Evolutionary conservation across 1,140 invertebrate species (phyloP), one percentile per base, ranked within the genome.

Genomic region (Arion vulgaris): DNA sequence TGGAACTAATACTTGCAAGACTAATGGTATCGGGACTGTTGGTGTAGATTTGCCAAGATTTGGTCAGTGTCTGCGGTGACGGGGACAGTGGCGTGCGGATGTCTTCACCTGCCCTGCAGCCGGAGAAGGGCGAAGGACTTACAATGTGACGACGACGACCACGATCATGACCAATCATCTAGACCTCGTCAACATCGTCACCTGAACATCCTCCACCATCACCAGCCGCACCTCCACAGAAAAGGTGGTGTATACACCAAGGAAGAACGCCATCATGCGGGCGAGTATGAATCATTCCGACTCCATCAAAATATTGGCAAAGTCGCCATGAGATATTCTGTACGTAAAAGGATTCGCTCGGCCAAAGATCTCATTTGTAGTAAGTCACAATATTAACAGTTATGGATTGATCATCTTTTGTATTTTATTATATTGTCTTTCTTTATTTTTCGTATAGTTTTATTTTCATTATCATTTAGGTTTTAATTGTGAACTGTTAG

Each of bases 171-270:
- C 28, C 39, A 39, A 7, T 7, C 71, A 41, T 26, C 71, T 15
- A 72, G 23, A 72, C 76, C 36, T 1, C 76, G 34, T 23, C 57
- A 26, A 0, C 76, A 79, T 2, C 76, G 39, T 41, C 76, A 68
- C 23, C 76, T 39, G 34, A 41, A 68, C 36, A 41, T 53, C 9
- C 26, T 39, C 75, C 72, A 77, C 28, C 45, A 75, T 34, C 73
- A 75, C 13, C 62, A 38, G n/a, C 76, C 66, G 62, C 76, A 36
- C 5, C 76, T 78, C 41, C 78, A 80, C 0, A 1, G 78, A 13
- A 71, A 80, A 51, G 78, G 78, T 4, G 78, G 78, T 28, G 78
- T 80, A 51, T 80, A 80, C 41, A 19, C 34, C 78, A 78, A 78
- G 26, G 78, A 80, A 4, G 78, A 71, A 1, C 57, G 76, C 32